Evolutionary conservation across 2,113 vertebrate species (phyloP).

Genomic region (Charina bottae): DNA sequence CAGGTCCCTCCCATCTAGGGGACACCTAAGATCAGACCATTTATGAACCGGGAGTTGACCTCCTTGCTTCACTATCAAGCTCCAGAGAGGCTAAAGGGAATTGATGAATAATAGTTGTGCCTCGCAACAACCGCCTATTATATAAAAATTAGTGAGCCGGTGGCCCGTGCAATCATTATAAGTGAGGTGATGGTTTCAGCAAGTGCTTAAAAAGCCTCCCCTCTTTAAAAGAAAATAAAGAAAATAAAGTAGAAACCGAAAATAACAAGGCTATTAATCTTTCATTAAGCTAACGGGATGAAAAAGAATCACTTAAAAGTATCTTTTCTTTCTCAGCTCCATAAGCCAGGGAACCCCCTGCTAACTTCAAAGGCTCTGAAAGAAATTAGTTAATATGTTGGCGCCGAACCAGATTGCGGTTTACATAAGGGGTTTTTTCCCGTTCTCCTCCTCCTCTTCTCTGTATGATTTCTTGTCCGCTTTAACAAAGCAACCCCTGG

Average conservation of each 20-base stretch:
- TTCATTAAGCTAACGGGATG: background rate
- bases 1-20: background rate
- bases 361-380: background rate
- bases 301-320: background rate
- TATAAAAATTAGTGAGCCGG: background rate
- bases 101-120: background rate
- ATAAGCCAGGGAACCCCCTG: background rate
- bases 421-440: background rate
- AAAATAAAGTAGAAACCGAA: conserved; percentile 48
- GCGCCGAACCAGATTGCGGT: background rate
- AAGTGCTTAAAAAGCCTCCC: conserved; percentile 55
- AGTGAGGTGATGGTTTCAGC: background rate
- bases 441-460: background rate
- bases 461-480: background rate
- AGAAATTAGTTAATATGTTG: background rate
- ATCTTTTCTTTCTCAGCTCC: background rate
- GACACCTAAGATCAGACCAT: too few species aligned
- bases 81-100: background rate
- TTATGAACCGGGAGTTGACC: background rate
- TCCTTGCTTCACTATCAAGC: background rate
- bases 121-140: background rate
- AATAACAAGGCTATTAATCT: background rate
- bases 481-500: background rate
- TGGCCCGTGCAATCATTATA: background rate
- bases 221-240: conserved; percentile 10